phyloP scores from a whole-genome alignment of 2,888 invertebrate species.

The Orchestes rusci region DNA sequence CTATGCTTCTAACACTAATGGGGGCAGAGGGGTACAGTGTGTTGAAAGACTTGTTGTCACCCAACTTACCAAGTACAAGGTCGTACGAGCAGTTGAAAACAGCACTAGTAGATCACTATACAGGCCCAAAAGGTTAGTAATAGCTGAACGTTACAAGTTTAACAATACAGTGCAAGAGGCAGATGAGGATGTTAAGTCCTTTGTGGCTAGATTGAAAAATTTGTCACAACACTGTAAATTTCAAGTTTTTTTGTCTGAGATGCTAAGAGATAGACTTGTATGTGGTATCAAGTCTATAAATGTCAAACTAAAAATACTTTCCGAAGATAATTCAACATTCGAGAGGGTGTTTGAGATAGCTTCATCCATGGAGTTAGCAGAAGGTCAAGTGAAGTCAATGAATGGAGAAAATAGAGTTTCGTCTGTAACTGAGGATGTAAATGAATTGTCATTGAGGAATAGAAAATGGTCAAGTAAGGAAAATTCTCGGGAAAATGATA shows the following conservation, averaged over 20 bases:
- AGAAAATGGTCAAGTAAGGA: too few species aligned
- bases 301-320: conserved; percentile 24
- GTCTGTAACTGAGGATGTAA: neutral
- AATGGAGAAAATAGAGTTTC: neutral
- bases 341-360: conserved; percentile 7
- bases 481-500: too few species aligned
- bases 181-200: conserved; percentile 17
- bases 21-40: too few species aligned
- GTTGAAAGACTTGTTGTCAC: too few species aligned
- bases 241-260: conserved; percentile 27
- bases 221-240: conserved; percentile 29
- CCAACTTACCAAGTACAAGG: conserved; percentile 19
- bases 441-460: conserved; percentile 2
- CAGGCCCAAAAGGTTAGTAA: conserved; percentile 26
- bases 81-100: conserved; percentile 24
- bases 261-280: conserved; percentile 24
- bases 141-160: conserved; percentile 31
- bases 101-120: conserved; percentile 22
- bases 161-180: conserved; percentile 27
- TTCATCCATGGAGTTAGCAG: conserved; percentile 13
- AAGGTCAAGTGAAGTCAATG: conserved; percentile 15
- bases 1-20: too few species aligned
- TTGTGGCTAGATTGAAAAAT: conserved; percentile 27
- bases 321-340: conserved; percentile 12
- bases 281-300: conserved; percentile 25